phyloP scores from a whole-genome alignment of 2,797 vertebrate genomes.

The Heterohyrax brucei region DNA sequence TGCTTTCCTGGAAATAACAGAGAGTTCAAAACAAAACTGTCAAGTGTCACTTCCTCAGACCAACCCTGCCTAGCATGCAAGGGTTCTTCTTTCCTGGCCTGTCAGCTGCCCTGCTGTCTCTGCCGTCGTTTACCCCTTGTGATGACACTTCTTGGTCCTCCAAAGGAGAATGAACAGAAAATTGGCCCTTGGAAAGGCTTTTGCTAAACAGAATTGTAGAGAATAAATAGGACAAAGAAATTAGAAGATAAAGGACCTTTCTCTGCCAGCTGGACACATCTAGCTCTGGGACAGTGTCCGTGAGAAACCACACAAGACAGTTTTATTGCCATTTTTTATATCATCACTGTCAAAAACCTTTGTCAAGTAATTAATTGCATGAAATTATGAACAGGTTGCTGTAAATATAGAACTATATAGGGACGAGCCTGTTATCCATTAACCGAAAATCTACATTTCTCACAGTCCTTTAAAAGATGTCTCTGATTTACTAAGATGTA shows the following conservation, averaged over 20 bases:
- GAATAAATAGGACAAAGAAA: conserved; percentile 62
- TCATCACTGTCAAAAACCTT: conserved; percentile 25
- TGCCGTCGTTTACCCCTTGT: conserved; percentile 15
- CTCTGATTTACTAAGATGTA: neutral
- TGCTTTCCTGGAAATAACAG: conserved; percentile 88
- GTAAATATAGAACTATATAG: neutral
- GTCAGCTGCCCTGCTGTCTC: neutral
- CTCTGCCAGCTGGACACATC: neutral
- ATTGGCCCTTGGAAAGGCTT: neutral
- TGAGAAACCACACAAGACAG: neutral
- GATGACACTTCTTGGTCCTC: neutral
- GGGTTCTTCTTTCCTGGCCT: neutral
- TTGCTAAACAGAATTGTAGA: neutral
- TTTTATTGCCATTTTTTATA: neutral
- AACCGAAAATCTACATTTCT: conserved; percentile 26
- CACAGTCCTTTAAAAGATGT: neutral
- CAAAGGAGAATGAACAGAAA: conserved; percentile 22
- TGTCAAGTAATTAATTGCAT: conserved; percentile 18
- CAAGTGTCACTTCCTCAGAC: conserved; percentile 74
- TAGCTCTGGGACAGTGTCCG: neutral
- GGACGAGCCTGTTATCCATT: neutral
- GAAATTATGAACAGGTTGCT: neutral
- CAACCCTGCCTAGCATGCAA: neutral
- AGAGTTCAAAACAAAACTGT: conserved; percentile 87
- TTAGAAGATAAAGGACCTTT: neutral